Evolutionary conservation across 2,797 vertebrate genomes (phyloP).

Genomic region (Pseudochirops corinnae): DNA sequence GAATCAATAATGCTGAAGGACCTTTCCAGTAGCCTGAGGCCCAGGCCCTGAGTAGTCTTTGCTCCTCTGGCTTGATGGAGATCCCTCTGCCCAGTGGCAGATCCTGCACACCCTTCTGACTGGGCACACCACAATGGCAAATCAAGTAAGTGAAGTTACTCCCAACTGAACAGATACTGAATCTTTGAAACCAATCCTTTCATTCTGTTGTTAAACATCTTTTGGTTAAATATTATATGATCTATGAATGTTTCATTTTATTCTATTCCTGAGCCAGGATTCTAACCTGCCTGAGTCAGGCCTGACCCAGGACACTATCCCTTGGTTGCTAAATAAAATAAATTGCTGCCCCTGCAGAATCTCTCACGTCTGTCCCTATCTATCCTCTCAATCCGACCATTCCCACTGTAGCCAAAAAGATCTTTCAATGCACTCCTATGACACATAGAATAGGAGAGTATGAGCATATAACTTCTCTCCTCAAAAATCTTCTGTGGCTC

Average conservation of each 20-base stretch:
- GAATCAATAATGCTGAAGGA: background rate
- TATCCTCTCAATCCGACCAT: background rate
- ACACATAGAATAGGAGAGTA: background rate
- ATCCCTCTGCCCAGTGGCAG: background rate
- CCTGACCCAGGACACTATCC: background rate
- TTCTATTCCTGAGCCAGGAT: background rate
- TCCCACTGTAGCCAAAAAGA: background rate
- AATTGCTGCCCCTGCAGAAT: background rate
- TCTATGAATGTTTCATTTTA: background rate
- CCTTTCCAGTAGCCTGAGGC: background rate
- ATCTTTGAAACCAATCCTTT: background rate
- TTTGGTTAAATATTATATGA: background rate
- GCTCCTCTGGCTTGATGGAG: background rate
- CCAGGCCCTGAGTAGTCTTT: background rate
- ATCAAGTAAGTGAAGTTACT: background rate
- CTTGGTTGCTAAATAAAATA: background rate
- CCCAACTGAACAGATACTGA: background rate
- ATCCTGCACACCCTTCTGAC: background rate
- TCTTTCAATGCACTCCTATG: background rate
- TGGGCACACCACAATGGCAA: background rate
- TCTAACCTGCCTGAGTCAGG: background rate
- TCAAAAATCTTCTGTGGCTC: background rate
- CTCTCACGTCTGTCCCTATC: background rate
- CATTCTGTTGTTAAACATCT: background rate
- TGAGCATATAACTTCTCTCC: background rate